Base-by-base conservation (phyloP, 2,113 vertebrate species). In the Mormyrus iriodes region DNA sequence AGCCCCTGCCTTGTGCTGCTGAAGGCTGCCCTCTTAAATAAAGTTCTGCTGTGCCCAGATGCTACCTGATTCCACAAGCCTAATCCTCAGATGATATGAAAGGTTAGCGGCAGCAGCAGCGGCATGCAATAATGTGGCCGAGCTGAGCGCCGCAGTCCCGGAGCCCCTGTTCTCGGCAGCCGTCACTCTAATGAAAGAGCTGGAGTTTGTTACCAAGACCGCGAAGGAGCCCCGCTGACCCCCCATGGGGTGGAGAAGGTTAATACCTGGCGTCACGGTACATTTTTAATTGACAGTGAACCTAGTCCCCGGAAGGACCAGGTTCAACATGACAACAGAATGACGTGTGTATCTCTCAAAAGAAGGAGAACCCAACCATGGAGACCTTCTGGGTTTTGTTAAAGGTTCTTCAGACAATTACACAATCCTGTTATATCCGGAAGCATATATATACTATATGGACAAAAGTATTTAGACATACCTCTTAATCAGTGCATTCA, bases 221-320 rank as follows among this genome's bases (percentile, higher is more conserved):
- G 4, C 35, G 10, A 27, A 17, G 73, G 15, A 17, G 15, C 73
- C 61, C 61, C 61, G n/a, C 61, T 31, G 61, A 31, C n/a, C 27
- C 61, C 61, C 61, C 15, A n/a, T n/a, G 49, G 2, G 15, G 58
- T 2, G 61, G n/a, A 48, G 21, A 88, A 35, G 87, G 24, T 84
- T 13, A 42, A 61, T 76, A 51, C 52, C 24, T 19, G 76, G 15
- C 21, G 5, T 48, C 55, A 48, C 31, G 39, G 19, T 61, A 8
- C 79, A 46, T 52, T 85, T 88, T 42, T 58, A 84, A 44, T 61
- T 53, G 52, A 89, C 88, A 84, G 87, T 35, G 65, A 49, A 51
- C 2, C n/a, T 1, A 61, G 4, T 35, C 39, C 51, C 52, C 5
- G 35, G 21, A 39, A 89, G 8, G 49, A 8, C 31, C 21, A 52